phyloP scores from a whole-genome alignment of 2,113 vertebrate species.

The Eublepharis macularius region DNA sequence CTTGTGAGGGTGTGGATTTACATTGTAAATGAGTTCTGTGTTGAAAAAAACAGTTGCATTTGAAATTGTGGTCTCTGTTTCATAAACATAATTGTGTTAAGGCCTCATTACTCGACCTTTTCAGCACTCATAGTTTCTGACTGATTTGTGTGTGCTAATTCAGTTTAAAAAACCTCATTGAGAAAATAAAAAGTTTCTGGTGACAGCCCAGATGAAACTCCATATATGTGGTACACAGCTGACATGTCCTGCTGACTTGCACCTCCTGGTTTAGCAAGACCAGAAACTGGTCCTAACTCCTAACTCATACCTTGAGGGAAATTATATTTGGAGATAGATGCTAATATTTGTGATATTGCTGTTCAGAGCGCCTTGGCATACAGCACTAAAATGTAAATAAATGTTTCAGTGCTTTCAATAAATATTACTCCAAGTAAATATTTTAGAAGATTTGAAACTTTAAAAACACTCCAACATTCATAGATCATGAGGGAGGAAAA shows the following conservation, averaged over 20 bases:
- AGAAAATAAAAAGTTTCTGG: neutral
- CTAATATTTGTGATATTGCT: conserved; percentile 11
- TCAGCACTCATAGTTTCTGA: neutral
- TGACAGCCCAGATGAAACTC: neutral
- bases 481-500: neutral
- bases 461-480: neutral
- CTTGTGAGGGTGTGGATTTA: neutral
- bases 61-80: neutral
- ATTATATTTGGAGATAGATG: conserved; percentile 9
- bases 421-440: neutral
- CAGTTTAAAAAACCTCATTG: neutral
- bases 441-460: conserved; percentile 8
- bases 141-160: neutral
- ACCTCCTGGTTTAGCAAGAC: neutral
- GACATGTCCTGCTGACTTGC: neutral
- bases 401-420: neutral
- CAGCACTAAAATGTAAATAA: conserved; percentile 17
- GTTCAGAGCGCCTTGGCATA: neutral
- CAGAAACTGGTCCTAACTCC: neutral
- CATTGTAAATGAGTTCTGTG: neutral
- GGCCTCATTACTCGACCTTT: neutral
- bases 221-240: neutral
- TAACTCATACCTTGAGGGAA: neutral
- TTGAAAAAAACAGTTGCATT: neutral
- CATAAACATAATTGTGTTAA: neutral